phyloP scores from a whole-genome alignment of 2,113 vertebrate genomes.

The Vombatus ursinus region DNA sequence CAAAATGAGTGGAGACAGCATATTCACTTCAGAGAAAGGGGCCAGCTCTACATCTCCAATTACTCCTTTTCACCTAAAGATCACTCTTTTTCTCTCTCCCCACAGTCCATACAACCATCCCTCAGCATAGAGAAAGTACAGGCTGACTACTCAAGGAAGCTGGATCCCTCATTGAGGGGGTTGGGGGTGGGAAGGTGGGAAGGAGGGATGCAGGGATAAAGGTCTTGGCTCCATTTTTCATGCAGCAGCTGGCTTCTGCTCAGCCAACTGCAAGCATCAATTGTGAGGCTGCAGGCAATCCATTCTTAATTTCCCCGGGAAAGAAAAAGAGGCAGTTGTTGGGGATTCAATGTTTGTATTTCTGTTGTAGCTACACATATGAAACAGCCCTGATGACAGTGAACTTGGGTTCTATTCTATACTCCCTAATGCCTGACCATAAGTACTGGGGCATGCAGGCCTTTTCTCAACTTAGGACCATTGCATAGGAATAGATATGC shows the following conservation, averaged over 20 bases:
- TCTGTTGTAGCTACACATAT: not conserved
- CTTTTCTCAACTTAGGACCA: not conserved
- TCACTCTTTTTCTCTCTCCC: not conserved
- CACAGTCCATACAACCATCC: not conserved
- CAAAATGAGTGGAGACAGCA: not conserved
- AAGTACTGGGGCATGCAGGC: not conserved
- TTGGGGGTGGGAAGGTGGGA: too few relatives aligned
- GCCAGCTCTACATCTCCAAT: not conserved
- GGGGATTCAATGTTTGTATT: accelerated
- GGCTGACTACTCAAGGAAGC: not conserved
- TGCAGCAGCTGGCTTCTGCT: constrained; percentile 57
- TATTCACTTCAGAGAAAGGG: not conserved
- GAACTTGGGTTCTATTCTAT: not conserved
- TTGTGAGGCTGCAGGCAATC: not conserved
- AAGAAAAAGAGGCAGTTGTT: not conserved
- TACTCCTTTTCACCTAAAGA: not conserved
- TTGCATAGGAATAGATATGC: constrained; percentile 30
- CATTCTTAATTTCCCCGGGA: not conserved
- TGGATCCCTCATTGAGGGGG: not conserved
- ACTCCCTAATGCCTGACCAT: not conserved
- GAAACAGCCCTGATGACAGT: not conserved
- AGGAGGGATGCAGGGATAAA: not conserved
- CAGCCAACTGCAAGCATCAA: constrained; percentile 57
- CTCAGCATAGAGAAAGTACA: accelerated
- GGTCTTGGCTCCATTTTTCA: constrained; percentile 32